Conservation (phyloP, 2,888 invertebrate genomes). For the Ophion ventricosus region DNA sequence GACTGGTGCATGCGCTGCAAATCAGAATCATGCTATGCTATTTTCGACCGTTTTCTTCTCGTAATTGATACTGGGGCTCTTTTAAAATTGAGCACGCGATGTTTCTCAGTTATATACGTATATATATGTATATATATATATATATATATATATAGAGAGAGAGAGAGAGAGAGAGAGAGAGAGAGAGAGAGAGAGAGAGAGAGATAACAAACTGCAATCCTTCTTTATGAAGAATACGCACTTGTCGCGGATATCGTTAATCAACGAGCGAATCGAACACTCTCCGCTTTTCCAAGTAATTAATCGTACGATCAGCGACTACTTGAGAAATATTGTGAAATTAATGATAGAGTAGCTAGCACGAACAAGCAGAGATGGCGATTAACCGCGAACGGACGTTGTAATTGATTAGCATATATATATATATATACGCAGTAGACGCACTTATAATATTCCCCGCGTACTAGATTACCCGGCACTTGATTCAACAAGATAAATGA, state of each 20-base stretch:
- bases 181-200: neutral
- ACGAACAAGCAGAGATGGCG: constrained; percentile 62
- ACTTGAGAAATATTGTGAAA: constrained; percentile 73
- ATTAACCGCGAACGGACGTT: constrained; percentile 74
- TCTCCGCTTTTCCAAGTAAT: constrained; percentile 69
- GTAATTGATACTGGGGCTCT: neutral
- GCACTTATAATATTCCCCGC: neutral
- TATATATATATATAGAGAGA: neutral
- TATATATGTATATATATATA: too few relatives aligned
- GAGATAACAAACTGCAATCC: constrained; percentile 4
- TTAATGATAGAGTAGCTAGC: constrained; percentile 76
- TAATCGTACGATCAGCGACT: constrained; percentile 73
- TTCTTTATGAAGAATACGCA: constrained; percentile 1
- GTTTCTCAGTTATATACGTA: neutral
- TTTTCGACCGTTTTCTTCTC: neutral
- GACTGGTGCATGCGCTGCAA: constrained; percentile 13
- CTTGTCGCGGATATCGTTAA: constrained; percentile 65
- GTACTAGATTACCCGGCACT: constrained; percentile 9
- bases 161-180: neutral
- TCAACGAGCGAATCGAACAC: constrained; percentile 59
- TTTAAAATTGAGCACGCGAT: neutral
- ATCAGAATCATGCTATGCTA: constrained; percentile 14
- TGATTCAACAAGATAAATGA: neutral
- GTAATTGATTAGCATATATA: constrained; percentile 74
- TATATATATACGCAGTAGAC: neutral